Base-by-base conservation (phyloP, 2,888 invertebrate species). In the Monochamus alternatus region DNA sequence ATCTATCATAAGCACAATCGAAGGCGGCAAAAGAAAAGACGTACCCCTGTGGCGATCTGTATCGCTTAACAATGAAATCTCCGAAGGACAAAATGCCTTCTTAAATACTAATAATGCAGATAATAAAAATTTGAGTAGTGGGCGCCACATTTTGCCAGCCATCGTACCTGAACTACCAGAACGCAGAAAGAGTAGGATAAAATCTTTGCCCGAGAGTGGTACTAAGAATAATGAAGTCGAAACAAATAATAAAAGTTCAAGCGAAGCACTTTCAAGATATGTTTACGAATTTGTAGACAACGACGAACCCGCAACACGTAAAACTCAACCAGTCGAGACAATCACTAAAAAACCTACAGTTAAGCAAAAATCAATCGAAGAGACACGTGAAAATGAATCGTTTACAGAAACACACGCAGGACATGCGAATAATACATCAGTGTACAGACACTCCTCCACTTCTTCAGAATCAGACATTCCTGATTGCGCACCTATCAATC, bases 1-100 rank as follows among this genome's bases (percentile, higher is more conserved):
- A 30, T 62, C 76, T 47, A 82, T 82, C 38, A 78, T 82, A 32
- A 78, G 68, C 52, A 74, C 80, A 8, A 77, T 81, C 14, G 79
- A 78, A 9, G 79, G 80, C n/a, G 74, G 76, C 47, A 74, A 75
- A 51, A 76, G 64, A 63, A 75, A 70, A 55, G 75, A 73, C n/a
- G 12, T 22, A 10, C 51, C 44, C 52, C 62, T 77, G 14, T 69
- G 70, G 58, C 65, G 72, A 68, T 75, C 75, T 9, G 10, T 64
- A 8, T 74, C 75, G 8, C 47, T 60, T 62, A 70, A 76, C 14
- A 63, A 43, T 10, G 68, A 70, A 22, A 38, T 22, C 14, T 3
- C 32, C 10, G 51, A 52, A 7, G 12, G 32, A 58, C 59, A 3
- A 10, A 31, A 2, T 43, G 22, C 12, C 22, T 3, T 12, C 47